phyloP scores from a whole-genome alignment of 2,797 vertebrate genomes.

The Hoplostethus atlanticus region DNA sequence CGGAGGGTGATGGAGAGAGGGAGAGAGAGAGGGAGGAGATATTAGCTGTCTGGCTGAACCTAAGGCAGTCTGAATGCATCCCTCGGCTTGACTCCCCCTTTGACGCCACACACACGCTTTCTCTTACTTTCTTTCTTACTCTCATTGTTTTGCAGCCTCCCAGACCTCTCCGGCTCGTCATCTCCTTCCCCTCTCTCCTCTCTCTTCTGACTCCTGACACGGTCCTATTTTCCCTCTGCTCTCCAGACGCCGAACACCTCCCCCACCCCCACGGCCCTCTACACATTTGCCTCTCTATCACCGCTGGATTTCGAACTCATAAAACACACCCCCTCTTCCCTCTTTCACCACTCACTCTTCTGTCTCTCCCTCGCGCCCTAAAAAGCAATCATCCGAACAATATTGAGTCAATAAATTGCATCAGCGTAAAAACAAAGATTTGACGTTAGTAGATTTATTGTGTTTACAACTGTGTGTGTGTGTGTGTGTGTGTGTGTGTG shows the following conservation, averaged over 20 bases:
- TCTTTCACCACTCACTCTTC: not conserved
- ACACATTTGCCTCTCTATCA: not conserved
- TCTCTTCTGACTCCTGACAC: conserved; percentile 6
- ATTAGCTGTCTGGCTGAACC: conserved; percentile 37
- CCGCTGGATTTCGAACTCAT: conserved; percentile 22
- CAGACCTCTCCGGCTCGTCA: not conserved
- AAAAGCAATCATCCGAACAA: not conserved
- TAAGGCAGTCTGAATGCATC: conserved; percentile 28
- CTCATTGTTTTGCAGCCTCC: not conserved
- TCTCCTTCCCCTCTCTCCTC: not conserved
- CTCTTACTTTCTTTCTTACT: conserved; percentile 9
- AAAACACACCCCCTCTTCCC: not conserved
- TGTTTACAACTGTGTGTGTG: conserved; percentile 3
- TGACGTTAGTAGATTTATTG: not conserved
- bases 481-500: conserved; percentile 34
- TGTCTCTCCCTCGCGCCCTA: conserved; percentile 1
- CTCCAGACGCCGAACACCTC: too few relatives aligned
- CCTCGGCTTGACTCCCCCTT: not conserved
- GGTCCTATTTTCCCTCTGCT: not conserved
- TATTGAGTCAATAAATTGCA: not conserved
- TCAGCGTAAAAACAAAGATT: not conserved
- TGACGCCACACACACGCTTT: conserved; percentile 3
- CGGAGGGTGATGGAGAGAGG: conserved; percentile 32
- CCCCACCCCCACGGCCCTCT: not conserved
- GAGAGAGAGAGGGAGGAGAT: conserved; percentile 5